Conservation (phyloP, 2,888 invertebrate genomes). For the Stenchaetothrips biformis region DNA sequence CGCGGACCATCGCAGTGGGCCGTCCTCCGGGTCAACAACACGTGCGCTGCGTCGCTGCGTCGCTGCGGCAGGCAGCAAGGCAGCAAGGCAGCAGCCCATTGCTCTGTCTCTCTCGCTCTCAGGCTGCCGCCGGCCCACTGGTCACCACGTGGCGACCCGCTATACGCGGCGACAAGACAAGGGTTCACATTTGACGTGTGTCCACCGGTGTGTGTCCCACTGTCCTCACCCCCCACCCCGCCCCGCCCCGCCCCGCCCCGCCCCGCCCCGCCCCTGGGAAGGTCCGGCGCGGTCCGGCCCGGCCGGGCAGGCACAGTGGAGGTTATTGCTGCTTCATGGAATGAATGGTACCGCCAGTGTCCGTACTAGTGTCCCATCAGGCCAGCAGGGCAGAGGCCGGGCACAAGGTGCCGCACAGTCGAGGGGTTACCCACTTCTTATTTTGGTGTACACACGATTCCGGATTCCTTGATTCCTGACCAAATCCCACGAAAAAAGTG, state of each 20-base stretch:
- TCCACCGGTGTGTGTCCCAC: no score
- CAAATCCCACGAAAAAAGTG: no score
- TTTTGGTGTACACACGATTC: no score
- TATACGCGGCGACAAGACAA: not conserved
- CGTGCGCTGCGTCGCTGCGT: no score
- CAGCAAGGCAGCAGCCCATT: no score
- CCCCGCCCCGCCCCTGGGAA: not conserved
- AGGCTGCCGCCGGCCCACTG: not conserved
- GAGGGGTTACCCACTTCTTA: no score
- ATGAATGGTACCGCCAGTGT: not conserved
- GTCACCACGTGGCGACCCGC: not conserved
- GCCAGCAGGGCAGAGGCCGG: not conserved
- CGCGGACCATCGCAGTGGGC: not conserved
- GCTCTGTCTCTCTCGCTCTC: no score
- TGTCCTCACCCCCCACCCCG: not conserved
- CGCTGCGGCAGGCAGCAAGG: no score
- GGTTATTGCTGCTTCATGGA: not conserved
- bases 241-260: no score
- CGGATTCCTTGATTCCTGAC: no score
- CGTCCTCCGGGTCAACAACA: no score
- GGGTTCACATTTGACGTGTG: no score
- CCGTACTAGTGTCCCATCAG: not conserved
- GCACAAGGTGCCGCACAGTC: not conserved
- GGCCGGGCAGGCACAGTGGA: not conserved
- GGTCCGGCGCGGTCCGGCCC: not conserved